A percentile compares a stretch with the other conserved stretches of the same genome.
These are phyloP conservation scores for Drosophila nebulosa DNA, from an alignment of 1,140 invertebrate genomes.

Conservation along the genomic window DNA sequence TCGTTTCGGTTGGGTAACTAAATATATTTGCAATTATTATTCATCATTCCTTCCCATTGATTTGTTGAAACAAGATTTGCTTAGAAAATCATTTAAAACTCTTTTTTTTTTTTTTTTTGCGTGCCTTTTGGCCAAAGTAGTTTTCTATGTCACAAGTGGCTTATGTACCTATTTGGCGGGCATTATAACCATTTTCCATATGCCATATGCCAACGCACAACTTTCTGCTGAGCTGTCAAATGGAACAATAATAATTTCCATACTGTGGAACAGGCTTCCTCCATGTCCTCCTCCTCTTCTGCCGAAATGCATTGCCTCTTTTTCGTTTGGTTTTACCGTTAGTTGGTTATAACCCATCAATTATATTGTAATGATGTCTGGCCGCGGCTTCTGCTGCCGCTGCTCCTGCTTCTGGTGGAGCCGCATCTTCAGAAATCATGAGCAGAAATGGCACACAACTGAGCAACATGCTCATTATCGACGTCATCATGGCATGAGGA, in stretches of 20 bases:
- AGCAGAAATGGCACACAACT: slow-evolving; percentile 25
- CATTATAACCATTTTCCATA: slow-evolving; percentile 52
- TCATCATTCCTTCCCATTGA: not conserved
- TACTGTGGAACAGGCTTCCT: slow-evolving; percentile 31
- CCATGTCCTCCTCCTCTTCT: no score
- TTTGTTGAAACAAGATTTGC: not conserved
- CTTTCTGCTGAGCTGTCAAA: slow-evolving; percentile 49
- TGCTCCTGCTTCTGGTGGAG: slow-evolving; percentile 35
- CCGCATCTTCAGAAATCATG: slow-evolving; percentile 70
- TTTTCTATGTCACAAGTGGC: slow-evolving; percentile 57
- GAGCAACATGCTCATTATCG: slow-evolving; percentile 74
- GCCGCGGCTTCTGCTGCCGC: slow-evolving; percentile 32
- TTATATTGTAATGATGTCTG: slow-evolving; percentile 79
- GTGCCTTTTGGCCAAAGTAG: slow-evolving; percentile 41
- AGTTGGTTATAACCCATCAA: slow-evolving; percentile 71
- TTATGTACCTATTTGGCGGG: slow-evolving; percentile 54
- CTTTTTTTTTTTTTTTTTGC: not conserved
- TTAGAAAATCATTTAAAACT: not conserved
- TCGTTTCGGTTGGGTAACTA: slow-evolving; percentile 20
- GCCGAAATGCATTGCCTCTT: no score
- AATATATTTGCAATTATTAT: not conserved
- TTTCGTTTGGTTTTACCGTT: slow-evolving; percentile 58
- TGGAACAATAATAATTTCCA: slow-evolving; percentile 71
- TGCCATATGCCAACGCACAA: slow-evolving; percentile 54
- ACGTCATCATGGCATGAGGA: slow-evolving; percentile 57